Evolutionary conservation across 2,113 vertebrate genomes (phyloP).

Genomic region (Epinephelus moara): DNA sequence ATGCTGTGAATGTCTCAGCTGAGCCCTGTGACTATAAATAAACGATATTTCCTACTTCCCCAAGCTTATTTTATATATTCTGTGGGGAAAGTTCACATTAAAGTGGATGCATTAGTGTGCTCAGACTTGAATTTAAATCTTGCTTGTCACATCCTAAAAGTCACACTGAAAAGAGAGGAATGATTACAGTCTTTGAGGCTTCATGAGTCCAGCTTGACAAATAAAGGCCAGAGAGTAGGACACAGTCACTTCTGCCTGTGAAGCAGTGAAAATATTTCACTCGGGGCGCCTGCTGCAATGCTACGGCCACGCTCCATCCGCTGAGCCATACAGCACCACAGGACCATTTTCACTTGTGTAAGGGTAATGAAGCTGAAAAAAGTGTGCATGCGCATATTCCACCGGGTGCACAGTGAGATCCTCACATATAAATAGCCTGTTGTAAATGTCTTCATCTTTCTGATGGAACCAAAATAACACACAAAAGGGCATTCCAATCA

Average conservation of each 20-base stretch:
- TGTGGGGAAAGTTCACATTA: background rate
- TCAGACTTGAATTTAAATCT: slow-evolving; percentile 5
- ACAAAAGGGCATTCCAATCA: slow-evolving; percentile 52
- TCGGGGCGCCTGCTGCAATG: slow-evolving; percentile 29
- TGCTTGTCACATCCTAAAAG: background rate
- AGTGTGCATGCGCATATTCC: slow-evolving; percentile 18
- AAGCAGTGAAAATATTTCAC: slow-evolving; percentile 46
- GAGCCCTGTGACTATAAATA: background rate
- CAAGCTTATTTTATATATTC: background rate
- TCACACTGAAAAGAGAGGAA: background rate
- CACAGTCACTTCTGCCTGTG: slow-evolving; percentile 19
- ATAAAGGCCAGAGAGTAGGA: slow-evolving; percentile 25
- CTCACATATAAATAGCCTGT: slow-evolving; percentile 50
- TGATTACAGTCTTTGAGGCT: background rate
- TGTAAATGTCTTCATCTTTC: slow-evolving; percentile 65
- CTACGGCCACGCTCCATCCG: slow-evolving; percentile 29
- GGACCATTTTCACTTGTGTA: slow-evolving; percentile 67
- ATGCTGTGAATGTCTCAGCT: background rate
- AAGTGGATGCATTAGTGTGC: slow-evolving; percentile 13
- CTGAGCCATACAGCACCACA: slow-evolving; percentile 49
- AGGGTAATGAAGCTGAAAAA: slow-evolving; percentile 72
- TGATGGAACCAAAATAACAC: slow-evolving; percentile 35
- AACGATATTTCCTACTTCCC: background rate
- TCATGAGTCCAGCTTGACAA: slow-evolving; percentile 21
- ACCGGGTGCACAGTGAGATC: slow-evolving; percentile 19